Base-by-base conservation (phyloP, 2,797 vertebrate species). In the Aldrovandia affinis region DNA sequence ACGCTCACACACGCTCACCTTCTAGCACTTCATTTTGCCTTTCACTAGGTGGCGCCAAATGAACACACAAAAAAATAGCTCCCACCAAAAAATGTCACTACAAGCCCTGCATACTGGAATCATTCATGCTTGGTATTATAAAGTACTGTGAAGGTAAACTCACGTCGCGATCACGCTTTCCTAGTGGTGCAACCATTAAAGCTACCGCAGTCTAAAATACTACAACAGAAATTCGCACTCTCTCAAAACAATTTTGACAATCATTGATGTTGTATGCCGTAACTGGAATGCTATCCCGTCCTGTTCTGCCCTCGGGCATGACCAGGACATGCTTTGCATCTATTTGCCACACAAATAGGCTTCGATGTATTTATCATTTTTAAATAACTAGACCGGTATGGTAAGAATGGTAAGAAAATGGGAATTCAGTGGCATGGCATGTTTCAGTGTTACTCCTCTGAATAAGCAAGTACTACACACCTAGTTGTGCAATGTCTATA, bases 41-140 rank as follows among this genome's bases (percentile, higher is more conserved):
- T 25, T 47, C 83, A 80, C 61, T 70, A 84, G 83, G 22, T 84
- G 78, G 83, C 50, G 65, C 61, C 59, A 80, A 65, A 80, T 42
- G 50, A 50, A 42, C 83, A 80, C 30, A 28, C 10, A 63, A 84
- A 12, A n/a, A 78, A 77, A 73, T 7, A 1, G 14, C 10, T 10
- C 30, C n/a, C 12, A 4, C 4, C 28, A 50, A 15, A 30, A 52
- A 47, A 78, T 52, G n/a, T 52, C 14, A 4, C n/a, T 9, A 4
- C 77, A 44, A 10, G 25, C 8, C 73, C 42, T 50, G 73, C 15
- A 5, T 44, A 33, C 25, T 33, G 52, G 65, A 25, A 55, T 83
- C 22, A 44, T 42, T 20, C 1, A 3, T 44, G 73, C 39, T 47
- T 25, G n/a, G 39, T 25, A 5, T n/a, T 44, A 30, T 78, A 12